phyloP scores from a whole-genome alignment of 2,888 invertebrate genomes.

The Lucinisca nassula region DNA sequence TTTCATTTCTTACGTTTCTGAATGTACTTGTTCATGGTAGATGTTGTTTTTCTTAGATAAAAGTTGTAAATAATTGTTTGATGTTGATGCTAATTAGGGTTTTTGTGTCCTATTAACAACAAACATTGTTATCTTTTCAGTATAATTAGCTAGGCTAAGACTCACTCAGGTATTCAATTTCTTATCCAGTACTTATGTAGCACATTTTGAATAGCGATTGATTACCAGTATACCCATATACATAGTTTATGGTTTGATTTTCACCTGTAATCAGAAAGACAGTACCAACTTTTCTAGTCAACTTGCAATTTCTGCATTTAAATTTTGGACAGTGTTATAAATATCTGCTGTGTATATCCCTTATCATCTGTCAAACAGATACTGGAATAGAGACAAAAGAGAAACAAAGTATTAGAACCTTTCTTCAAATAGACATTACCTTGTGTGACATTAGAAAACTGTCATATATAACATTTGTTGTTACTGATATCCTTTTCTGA shows the following conservation, averaged over 20 bases:
- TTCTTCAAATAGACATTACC: too few species aligned
- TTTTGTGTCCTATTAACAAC: not conserved
- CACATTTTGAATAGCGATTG: slow-evolving; percentile 70
- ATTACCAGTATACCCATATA: slow-evolving; percentile 56
- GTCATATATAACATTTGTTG: too few species aligned
- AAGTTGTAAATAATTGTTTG: slow-evolving; percentile 1
- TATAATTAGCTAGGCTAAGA: slow-evolving; percentile 14
- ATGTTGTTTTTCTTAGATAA: too few species aligned
- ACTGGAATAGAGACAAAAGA: not conserved
- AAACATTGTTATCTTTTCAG: not conserved
- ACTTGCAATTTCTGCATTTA: slow-evolving; percentile 61
- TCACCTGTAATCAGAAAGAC: slow-evolving; percentile 69
- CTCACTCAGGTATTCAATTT: slow-evolving; percentile 4
- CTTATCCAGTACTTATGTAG: slow-evolving; percentile 54
- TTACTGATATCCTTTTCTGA: too few species aligned
- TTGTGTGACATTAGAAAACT: too few species aligned
- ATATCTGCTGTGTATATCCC: not conserved
- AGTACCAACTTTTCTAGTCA: slow-evolving; percentile 61
- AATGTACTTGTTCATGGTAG: too few species aligned
- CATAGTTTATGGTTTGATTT: slow-evolving; percentile 70
- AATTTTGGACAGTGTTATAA: slow-evolving; percentile 50
- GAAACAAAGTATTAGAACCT: too few species aligned
- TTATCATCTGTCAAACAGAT: slow-evolving; percentile 10
- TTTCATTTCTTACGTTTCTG: too few species aligned
- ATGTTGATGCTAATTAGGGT: not conserved